Evolutionary conservation across 2,888 invertebrate genomes (phyloP), one percentile per base, ranked within the genome.

Genomic region (Drosophila maculinotata): DNA sequence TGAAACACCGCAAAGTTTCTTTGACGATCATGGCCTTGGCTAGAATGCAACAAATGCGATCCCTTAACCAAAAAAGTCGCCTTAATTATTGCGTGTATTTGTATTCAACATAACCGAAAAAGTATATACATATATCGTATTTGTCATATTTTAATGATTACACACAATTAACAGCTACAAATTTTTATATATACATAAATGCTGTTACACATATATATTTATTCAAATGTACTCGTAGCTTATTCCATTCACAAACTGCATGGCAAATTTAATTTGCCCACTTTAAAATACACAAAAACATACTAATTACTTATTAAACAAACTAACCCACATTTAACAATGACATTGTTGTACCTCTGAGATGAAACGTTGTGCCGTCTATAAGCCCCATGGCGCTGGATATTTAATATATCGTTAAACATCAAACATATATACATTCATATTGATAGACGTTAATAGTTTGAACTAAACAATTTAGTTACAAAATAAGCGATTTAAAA

Each of bases 1-100:
- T 93, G 99, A 99, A 94, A 99, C 99, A 58, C 99, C 99, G 54
- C 99, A 99, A 93, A 99, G 99, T 89, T 98, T 99, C 94, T 99
- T 99, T 93, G 99, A 99, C 92, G 99, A 99, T 93, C 98, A 99
- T 92, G 99, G 99, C 77, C 95, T 99, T 87, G 98, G 98, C 88
- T 98, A 96, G 94, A 65, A 45, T 53, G 68, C 67, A 57, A 44
- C 57, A 60, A 53, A 44, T 48, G 35, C 63, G 49, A 60, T 17
- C 25, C 35, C 53, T 49, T 48, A 49, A 77, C 42, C 56, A 64
- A 62, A 44, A 73, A 80, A 84, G 70, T 83, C 75, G 81, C 86
- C 86, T 82, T 82, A 75, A 66, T 64, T 48, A 59, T 62, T 69
- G 53, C 76, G 74, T 76, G 53, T 75, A 68, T 65, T 67, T 79